Conservation (phyloP, 2,113 vertebrate species). For the Pelobates fuscus region DNA sequence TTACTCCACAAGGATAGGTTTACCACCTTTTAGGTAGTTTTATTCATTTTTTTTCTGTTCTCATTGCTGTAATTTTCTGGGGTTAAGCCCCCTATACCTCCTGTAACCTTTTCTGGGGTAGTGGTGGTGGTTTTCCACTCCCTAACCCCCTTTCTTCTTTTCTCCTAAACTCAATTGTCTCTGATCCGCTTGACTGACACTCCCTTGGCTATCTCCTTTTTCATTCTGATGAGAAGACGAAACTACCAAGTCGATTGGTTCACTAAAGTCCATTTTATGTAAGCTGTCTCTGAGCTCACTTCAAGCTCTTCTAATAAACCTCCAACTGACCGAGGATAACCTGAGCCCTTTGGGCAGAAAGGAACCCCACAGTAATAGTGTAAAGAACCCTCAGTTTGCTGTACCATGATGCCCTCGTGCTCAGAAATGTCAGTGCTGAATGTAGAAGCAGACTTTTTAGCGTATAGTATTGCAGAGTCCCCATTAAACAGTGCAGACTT, state of each 20-base stretch:
- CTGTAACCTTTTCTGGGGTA: too few species aligned
- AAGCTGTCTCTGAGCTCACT: constrained; percentile 82
- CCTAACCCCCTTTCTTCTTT: too few species aligned
- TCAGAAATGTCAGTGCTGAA: constrained; percentile 1
- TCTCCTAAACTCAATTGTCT: too few species aligned
- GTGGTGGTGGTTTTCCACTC: too few species aligned
- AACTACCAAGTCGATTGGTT: constrained; percentile 73
- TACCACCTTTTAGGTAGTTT: too few species aligned
- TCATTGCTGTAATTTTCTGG: too few species aligned
- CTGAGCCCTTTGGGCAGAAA: constrained; percentile 88
- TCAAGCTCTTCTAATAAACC: constrained; percentile 89
- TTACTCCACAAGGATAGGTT: too few species aligned
- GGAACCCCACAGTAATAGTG: constrained; percentile 96
- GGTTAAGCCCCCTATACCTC: too few species aligned
- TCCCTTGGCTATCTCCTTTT: constrained; percentile 60
- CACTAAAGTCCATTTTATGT: constrained; percentile 83
- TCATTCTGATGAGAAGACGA: constrained; percentile 61
- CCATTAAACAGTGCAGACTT: constrained; percentile 44
- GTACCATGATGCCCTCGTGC: constrained; percentile 35
- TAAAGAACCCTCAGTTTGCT: constrained; percentile 62
- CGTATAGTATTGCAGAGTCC: constrained; percentile 45
- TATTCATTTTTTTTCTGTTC: too few species aligned
- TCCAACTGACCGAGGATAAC: constrained; percentile 93
- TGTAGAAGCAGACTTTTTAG: background rate
- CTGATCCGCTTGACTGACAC: constrained; percentile 63